A percentile compares a stretch with the other conserved stretches of the same genome.
phyloP scores from a whole-genome alignment of 2,888 invertebrate genomes.

The Charanyca ferruginea region DNA sequence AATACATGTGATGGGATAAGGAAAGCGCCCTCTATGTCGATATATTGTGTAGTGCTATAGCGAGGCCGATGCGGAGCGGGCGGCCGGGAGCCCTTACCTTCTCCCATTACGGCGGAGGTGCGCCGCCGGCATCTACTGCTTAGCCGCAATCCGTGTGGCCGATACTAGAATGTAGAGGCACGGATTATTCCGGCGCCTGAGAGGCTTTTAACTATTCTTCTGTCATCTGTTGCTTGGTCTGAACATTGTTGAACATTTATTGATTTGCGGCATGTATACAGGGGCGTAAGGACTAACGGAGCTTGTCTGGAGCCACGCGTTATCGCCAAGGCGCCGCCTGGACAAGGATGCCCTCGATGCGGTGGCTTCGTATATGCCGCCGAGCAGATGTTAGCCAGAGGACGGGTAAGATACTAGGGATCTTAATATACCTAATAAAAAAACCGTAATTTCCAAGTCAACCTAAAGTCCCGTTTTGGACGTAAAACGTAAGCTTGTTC shows the following conservation, averaged over 20 bases:
- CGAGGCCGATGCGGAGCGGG: conserved; percentile 88
- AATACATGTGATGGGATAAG: conserved; percentile 93
- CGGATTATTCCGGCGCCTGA: conserved; percentile 80
- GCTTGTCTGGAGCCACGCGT: conserved; percentile 93
- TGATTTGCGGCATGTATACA: conserved; percentile 78
- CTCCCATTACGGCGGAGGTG: conserved; percentile 92
- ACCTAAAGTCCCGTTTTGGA: conserved; percentile 4
- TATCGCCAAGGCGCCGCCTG: conserved; percentile 96
- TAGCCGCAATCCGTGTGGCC: conserved; percentile 86
- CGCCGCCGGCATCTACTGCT: conserved; percentile 88
- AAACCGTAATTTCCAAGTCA: neutral
- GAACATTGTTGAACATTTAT: conserved; percentile 62
- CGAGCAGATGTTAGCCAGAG: conserved; percentile 97
- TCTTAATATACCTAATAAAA: neutral
- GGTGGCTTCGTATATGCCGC: conserved; percentile 97
- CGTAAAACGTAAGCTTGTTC: conserved; percentile 35
- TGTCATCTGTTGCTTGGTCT: conserved; percentile 82
- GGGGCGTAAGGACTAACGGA: conserved; percentile 90
- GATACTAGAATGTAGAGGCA: conserved; percentile 81
- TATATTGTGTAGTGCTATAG: conserved; percentile 80
- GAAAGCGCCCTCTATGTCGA: conserved; percentile 93
- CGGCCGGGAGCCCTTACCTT: conserved; percentile 91
- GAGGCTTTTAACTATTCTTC: conserved; percentile 89
- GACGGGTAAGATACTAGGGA: conserved; percentile 93
- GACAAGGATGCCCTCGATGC: conserved; percentile 97